Evolutionary conservation across 2,797 vertebrate species (phyloP), one percentile per base, ranked within the genome.

Genomic region (Pantherophis vulpinus): DNA sequence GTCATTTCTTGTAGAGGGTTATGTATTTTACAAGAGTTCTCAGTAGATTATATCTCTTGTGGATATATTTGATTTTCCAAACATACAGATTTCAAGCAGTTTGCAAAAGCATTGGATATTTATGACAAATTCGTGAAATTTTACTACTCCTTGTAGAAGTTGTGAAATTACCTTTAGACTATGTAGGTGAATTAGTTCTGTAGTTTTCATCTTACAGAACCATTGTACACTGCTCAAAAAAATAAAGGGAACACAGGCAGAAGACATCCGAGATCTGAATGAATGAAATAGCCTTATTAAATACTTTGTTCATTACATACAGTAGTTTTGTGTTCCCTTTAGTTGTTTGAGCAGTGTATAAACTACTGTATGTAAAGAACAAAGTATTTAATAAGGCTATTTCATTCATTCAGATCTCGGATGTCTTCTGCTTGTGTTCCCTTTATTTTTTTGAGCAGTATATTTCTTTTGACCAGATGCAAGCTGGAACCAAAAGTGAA

Each of bases 121-220:
- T 94, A 92, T 56, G 63, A 93, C 29, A 93, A 94, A 92, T 1
- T 60, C 0, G 0, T 92, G 51, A 92, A 86, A 91, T 95, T 93
- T 95, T 94, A 66, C n/a, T 94, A 16, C 11, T 9, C 58, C 32
- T 93, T 94, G 63, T 9, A 27, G 60, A 91, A 66, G 91, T 6
- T 86, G 18, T 23, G 86, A 87, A 95, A 94, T 94, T 93, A 87
- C 54, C 42, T 60, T 29, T 61, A 60, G 70, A 87, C 0, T 5
- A 90, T 90, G 92, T 92, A 23, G 74, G 37, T 92, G 88, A 92
- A 94, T 94, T 94, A 51, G 1, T 87, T 94, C 42, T 47, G 2
- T 86, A 94, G 32, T 91, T 93, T 95, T 92, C 86, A 90, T 3
- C 5, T 90, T 95, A 91, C 51, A 94, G 14, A 88, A n/a, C 86